A percentile compares a stretch with the other conserved stretches of the same genome.
These are phyloP conservation scores for Tipula vernalis DNA, from an alignment of 2,888 invertebrate genomes.

Conservation along the genomic window DNA sequence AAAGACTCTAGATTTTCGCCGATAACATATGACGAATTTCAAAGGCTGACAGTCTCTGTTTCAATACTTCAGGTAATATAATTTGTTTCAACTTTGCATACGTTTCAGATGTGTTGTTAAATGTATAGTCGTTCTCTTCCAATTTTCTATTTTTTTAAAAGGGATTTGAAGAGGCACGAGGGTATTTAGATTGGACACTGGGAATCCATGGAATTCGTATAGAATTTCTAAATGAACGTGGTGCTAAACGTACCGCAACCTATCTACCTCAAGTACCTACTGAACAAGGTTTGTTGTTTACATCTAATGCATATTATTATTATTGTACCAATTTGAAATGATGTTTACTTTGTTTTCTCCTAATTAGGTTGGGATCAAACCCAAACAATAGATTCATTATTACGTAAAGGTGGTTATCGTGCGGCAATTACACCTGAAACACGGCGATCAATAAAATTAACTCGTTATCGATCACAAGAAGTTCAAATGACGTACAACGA, in stretches of 20 bases:
- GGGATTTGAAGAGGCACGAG: conserved; percentile 89
- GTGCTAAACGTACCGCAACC: conserved; percentile 91
- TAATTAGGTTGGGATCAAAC: conserved; percentile 85
- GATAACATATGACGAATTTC: conserved; percentile 85
- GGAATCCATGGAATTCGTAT: conserved; percentile 96
- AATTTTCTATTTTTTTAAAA: conserved; percentile 16
- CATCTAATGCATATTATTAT: too few relatives aligned
- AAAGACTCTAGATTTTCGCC: conserved; percentile 96
- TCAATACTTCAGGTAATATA: conserved; percentile 66
- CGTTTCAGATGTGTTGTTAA: neutral
- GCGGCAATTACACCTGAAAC: conserved; percentile 78
- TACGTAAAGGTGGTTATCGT: conserved; percentile 95
- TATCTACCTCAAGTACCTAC: conserved; percentile 96
- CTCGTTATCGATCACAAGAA: conserved; percentile 94
- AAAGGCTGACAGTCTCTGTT: conserved; percentile 85
- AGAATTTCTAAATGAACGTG: conserved; percentile 88
- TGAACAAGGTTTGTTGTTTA: conserved; percentile 69
- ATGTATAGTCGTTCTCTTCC: neutral
- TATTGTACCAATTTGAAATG: neutral
- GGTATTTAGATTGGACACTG: conserved; percentile 95
- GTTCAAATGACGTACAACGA: conserved; percentile 79
- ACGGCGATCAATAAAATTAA: conserved; percentile 81
- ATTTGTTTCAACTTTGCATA: neutral
- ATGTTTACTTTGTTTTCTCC: neutral
- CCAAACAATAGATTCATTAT: conserved; percentile 94